These are phyloP conservation scores for Thaumatotibia leucotreta DNA, from an alignment of 1,140 invertebrate genomes.

Conservation along the genomic window DNA sequence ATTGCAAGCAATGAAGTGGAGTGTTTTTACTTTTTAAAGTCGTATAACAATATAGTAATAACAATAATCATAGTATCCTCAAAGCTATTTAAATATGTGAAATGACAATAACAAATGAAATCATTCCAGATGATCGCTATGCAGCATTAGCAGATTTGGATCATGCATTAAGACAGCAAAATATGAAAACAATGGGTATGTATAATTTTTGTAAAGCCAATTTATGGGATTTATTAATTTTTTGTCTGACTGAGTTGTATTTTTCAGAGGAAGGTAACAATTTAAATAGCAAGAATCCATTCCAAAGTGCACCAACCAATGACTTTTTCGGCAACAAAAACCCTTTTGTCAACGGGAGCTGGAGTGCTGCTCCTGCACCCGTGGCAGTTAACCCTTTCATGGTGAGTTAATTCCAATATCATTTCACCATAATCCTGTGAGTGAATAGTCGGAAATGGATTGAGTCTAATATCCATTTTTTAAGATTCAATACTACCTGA, in stretches of 20 bases:
- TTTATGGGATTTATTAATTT: neutral
- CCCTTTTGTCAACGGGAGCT: conserved; percentile 63
- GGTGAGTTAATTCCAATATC: too few species aligned
- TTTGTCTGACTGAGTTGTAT: conserved; percentile 19
- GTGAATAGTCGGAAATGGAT: too few species aligned
- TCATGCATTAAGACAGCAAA: conserved; percentile 66
- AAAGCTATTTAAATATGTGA: too few species aligned
- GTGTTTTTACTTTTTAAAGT: too few species aligned
- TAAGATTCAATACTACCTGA: too few species aligned
- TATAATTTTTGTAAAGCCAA: conserved; percentile 8
- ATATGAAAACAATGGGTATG: conserved; percentile 64
- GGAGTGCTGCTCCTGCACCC: conserved; percentile 42
- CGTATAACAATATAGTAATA: too few species aligned
- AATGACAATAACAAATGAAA: conserved; percentile 22
- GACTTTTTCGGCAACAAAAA: conserved; percentile 63
- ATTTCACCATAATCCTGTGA: too few species aligned
- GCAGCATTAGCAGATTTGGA: conserved; percentile 73
- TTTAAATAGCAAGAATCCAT: conserved; percentile 61
- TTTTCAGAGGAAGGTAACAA: conserved; percentile 51
- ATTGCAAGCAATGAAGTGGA: too few species aligned
- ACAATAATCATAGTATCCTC: too few species aligned
- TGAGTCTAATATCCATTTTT: too few species aligned
- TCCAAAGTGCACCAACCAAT: conserved; percentile 59
- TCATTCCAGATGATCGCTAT: conserved; percentile 71
- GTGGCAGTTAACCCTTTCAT: conserved; percentile 62